Base-by-base conservation (phyloP, 1,140 invertebrate genomes). In the Aphelenchoides besseyi region DNA sequence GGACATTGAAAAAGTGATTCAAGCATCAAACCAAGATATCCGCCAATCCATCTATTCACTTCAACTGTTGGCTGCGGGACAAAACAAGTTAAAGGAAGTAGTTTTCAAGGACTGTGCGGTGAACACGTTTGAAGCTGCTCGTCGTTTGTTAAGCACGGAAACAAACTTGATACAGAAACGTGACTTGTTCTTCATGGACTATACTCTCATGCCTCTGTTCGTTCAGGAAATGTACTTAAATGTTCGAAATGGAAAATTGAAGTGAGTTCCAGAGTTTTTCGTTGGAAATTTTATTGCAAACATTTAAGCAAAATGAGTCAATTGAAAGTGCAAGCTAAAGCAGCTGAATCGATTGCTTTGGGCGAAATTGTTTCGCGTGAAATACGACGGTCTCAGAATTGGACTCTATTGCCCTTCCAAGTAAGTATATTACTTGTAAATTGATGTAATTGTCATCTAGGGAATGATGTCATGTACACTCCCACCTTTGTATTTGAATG, bases 121-220 rank as follows among this genome's bases (percentile, higher is more conserved):
- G 82, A 84, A 84, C 30, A 92, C 93, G 0, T 99, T 96, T 91
- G 95, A 98, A 78, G 93, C 95, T 0, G 88, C 91, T 53, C 88
- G 90, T 36, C 92, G 92, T 85, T 92, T 97, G 1, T 89, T 30
- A 88, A 89, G 26, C 83, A 81, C 26, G 89, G 91, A 37, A 91
- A 94, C 67, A 91, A 93, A 75, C 90, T 36, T 88, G 3, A 79
- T 79, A 59, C 82, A 97, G 78, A 96, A 94, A 86, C 90, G 89
- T 55, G 91, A 92, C 82, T 85, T 98, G 48, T 99, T 98, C 86
- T 99, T 98, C 86, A 90, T 93, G 75, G 97, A 99, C 87, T 99
- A 99, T 86, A 94, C 89, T 81, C 89, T 98, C 70, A 90, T 90
- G 2, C 92, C 95, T 5, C 87, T 99, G 23, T 98, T 99, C 87